Base-by-base conservation (phyloP, 2,888 invertebrate species). In the Netelia melanura region DNA sequence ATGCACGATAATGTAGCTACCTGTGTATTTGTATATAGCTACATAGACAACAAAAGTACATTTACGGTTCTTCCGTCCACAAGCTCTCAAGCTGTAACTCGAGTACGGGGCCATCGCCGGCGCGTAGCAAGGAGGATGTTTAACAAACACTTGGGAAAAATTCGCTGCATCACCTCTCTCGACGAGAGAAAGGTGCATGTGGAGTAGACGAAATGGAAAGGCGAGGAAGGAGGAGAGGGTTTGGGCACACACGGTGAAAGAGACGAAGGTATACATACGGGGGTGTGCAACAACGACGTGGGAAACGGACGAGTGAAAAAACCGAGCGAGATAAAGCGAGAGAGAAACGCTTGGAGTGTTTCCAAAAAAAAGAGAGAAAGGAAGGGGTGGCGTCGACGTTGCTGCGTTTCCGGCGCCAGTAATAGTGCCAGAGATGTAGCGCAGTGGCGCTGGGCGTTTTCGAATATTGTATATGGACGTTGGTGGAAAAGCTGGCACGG, bases 91-190 rank as follows among this genome's bases (percentile, higher is more conserved):
- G 30, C 83, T 83, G 88, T 86, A 85, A 74, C 77, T 81, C 81
- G 80, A 81, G 76, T 80, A 79, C 88, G 78, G 54, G 65, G 68
- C 80, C 68, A 48, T 74, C 52, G 70, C 76, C 78, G 81, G 81
- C 68, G 79, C 83, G 65, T 64, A 75, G 76, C 85, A 84, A 78
- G 72, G 83, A 91, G 90, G 88, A 90, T 91, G 91, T 91, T 91
- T 91, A 90, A 90, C 91, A 91, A 91, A 91, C 91, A 91, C 91
- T 91, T 85, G 81, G 89, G 86, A 70, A 70, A 91, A 91, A 90
- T 91, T 91, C 90, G 90, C 90, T 90, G 91, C 91, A 90, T 91
- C 91, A 90, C 89, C 58, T 58, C 89, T 91, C 89, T 87, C 88
- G 86, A 87, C 72, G 77, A 58, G 58, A 58, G 48, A 30, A 70